phyloP scores from a whole-genome alignment of 2,797 vertebrate species.

The Vespertilio murinus region DNA sequence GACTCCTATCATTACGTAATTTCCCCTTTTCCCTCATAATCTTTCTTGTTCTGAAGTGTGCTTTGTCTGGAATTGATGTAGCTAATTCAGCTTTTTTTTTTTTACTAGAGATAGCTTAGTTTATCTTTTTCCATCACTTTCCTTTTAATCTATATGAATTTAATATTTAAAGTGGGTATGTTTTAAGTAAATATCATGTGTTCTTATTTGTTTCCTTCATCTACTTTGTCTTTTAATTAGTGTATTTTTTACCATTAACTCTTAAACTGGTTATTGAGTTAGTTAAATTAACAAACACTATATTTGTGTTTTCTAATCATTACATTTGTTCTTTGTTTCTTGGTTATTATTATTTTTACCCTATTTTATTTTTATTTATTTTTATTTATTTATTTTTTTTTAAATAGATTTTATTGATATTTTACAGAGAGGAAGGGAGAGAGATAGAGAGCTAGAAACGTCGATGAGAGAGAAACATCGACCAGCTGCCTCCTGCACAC shows the following conservation, averaged over 20 bases:
- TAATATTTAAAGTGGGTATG: background rate
- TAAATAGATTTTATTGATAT: no score
- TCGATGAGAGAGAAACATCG: no score
- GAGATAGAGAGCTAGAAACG: no score
- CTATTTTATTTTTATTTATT: no score
- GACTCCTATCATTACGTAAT: background rate
- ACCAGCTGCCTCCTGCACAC: no score
- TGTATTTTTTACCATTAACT: background rate
- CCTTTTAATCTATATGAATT: background rate
- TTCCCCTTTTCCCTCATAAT: background rate
- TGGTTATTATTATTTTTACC: background rate
- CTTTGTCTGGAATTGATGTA: background rate
- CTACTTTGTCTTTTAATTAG: background rate
- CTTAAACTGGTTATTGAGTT: background rate
- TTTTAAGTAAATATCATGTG: background rate
- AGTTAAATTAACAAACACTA: background rate
- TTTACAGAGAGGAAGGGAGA: no score
- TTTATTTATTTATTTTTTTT: no score
- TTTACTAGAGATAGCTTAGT: background rate
- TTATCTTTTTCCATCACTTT: background rate
- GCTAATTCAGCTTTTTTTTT: background rate
- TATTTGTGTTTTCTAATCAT: background rate
- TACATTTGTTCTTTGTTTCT: background rate
- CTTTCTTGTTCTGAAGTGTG: background rate
- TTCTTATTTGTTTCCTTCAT: background rate